Conservation (phyloP, 2,113 vertebrate species). For the Onychostoma macrolepis region DNA sequence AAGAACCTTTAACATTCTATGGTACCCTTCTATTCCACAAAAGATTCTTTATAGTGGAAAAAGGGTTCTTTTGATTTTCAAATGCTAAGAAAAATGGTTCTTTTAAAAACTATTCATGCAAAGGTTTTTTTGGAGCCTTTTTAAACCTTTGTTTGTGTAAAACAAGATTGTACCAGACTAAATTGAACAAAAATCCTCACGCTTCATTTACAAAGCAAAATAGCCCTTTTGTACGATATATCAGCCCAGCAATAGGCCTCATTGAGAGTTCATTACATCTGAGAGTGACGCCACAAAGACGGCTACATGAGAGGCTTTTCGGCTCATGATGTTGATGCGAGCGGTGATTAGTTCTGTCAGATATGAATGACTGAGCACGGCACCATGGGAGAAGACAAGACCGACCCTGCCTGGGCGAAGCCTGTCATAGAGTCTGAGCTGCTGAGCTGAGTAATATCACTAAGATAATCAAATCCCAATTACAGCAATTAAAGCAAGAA, state of each 20-base stretch:
- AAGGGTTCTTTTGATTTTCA: not conserved
- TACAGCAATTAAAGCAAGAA: not conserved
- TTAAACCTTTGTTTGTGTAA: too few relatives aligned
- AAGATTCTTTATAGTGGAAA: not conserved
- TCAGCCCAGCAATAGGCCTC: not conserved
- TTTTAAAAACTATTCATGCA: not conserved
- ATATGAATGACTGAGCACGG: constrained; percentile 24
- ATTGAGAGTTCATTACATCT: constrained; percentile 4
- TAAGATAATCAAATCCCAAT: constrained; percentile 9
- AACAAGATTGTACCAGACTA: not conserved
- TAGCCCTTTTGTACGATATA: not conserved
- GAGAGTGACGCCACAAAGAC: constrained; percentile 12
- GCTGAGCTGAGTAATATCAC: constrained; percentile 8
- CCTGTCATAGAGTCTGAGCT: constrained; percentile 12
- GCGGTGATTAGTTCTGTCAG: constrained; percentile 30
- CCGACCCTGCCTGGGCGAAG: not conserved
- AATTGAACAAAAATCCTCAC: not conserved
- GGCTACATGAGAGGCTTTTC: not conserved
- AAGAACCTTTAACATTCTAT: not conserved
- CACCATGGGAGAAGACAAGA: not conserved
- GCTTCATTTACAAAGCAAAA: not conserved
- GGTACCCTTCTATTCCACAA: not conserved
- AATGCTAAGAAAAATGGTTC: not conserved
- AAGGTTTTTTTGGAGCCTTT: not conserved
- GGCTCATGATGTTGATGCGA: not conserved